Evolutionary conservation across 1,140 invertebrate genomes (phyloP).

Genomic region (Probaryconus sp.): DNA sequence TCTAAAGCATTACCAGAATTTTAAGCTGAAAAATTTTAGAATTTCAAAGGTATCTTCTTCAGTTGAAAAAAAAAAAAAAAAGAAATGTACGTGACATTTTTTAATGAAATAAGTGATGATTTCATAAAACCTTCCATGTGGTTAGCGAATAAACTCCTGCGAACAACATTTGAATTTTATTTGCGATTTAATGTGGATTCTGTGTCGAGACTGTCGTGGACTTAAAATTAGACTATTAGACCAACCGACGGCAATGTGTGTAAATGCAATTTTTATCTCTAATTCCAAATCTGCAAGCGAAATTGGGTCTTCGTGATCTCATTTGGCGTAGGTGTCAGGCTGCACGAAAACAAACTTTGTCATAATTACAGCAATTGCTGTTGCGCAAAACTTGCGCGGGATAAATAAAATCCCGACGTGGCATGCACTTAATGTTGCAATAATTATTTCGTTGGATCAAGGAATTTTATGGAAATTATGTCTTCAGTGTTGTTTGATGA

Average conservation of each 20-base stretch:
- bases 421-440: constrained; percentile 19
- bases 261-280: constrained; percentile 56
- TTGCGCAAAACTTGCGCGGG: constrained; percentile 23
- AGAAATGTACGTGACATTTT: too few relatives aligned
- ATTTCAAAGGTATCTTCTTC: constrained; percentile 25
- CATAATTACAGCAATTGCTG: constrained; percentile 52
- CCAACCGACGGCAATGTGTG: constrained; percentile 38
- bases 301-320: constrained; percentile 53
- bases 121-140: too few relatives aligned
- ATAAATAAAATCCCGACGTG: constrained; percentile 17
- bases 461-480: too few relatives aligned
- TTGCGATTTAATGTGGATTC: too few relatives aligned
- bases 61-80: constrained; percentile 4
- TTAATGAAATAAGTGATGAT: too few relatives aligned
- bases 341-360: constrained; percentile 57
- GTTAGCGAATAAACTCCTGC: too few relatives aligned
- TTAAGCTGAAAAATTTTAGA: constrained; percentile 2
- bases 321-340: constrained; percentile 49
- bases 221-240: too few relatives aligned
- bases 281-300: constrained; percentile 47
- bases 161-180: too few relatives aligned
- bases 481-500: too few relatives aligned
- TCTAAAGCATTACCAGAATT: not conserved
- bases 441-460: constrained; percentile 29
- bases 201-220: too few relatives aligned